phyloP scores from a whole-genome alignment of 2,888 invertebrate genomes.

The Folsomia manolachei region DNA sequence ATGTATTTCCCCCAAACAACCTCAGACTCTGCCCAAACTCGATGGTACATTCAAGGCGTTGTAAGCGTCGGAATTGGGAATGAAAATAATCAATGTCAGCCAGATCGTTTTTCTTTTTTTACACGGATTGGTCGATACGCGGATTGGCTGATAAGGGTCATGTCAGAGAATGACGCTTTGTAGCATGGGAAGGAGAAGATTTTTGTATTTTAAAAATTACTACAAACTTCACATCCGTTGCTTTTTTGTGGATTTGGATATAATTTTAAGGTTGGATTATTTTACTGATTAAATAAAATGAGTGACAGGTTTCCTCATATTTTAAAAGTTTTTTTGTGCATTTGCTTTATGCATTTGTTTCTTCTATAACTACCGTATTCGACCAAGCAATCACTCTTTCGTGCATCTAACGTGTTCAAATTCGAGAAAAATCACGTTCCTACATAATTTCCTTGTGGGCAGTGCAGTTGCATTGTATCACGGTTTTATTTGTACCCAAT shows the following conservation, averaged over 20 bases:
- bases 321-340: too few species aligned
- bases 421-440: background rate
- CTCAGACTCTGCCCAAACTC: background rate
- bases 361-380: background rate
- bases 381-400: background rate
- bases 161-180: slow-evolving; percentile 26
- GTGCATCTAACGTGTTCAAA: background rate
- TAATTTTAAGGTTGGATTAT: background rate
- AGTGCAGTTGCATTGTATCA: background rate
- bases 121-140: slow-evolving; percentile 44
- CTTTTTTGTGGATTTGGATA: background rate
- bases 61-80: slow-evolving; percentile 43
- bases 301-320: background rate
- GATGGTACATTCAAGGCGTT: slow-evolving; percentile 46
- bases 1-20: slow-evolving; percentile 31
- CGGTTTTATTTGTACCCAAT: background rate
- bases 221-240: background rate
- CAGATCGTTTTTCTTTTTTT: slow-evolving; percentile 40
- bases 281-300: background rate
- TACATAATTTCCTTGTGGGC: background rate
- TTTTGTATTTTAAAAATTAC: background rate
- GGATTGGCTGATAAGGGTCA: slow-evolving; percentile 40
- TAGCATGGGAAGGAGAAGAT: background rate
- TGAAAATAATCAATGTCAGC: slow-evolving; percentile 42
- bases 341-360: too few species aligned